These are phyloP conservation scores for Pseudomyrmex dendroicus DNA, from an alignment of 1,140 invertebrate genomes.

Conservation along the genomic window DNA sequence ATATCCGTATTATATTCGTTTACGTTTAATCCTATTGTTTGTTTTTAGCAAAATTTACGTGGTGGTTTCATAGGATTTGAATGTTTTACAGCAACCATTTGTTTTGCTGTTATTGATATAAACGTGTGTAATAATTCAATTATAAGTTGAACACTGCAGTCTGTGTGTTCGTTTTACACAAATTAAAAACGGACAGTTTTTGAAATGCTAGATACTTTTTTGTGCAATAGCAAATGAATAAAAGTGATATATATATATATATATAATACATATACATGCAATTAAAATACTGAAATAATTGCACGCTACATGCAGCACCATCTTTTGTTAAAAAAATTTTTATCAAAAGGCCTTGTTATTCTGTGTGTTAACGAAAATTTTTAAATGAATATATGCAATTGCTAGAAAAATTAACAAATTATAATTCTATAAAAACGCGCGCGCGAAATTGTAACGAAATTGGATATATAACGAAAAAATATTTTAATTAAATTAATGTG, in stretches of 20 bases:
- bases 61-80: not conserved
- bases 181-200: constrained; percentile 22
- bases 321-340: constrained; percentile 17
- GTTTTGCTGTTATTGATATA: not conserved
- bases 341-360: constrained; percentile 10
- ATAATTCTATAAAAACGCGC: not conserved
- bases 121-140: not conserved
- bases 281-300: not conserved
- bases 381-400: constrained; percentile 6
- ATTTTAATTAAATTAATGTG: constrained; percentile 9
- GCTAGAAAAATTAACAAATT: not conserved
- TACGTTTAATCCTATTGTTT: not conserved
- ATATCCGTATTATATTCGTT: no score
- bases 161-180: not conserved
- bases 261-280: constrained; percentile 4
- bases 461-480: not conserved
- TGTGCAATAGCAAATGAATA: not conserved
- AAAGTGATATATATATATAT: not conserved
- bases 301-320: not conserved
- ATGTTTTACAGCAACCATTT: not conserved
- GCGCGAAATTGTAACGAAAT: not conserved
- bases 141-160: not conserved
- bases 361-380: not conserved
- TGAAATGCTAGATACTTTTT: constrained; percentile 26
- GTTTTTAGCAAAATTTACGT: not conserved